Evolutionary conservation across 2,113 vertebrate species (phyloP), one percentile per base, ranked within the genome.

Genomic region (Heteronetta atricapilla): DNA sequence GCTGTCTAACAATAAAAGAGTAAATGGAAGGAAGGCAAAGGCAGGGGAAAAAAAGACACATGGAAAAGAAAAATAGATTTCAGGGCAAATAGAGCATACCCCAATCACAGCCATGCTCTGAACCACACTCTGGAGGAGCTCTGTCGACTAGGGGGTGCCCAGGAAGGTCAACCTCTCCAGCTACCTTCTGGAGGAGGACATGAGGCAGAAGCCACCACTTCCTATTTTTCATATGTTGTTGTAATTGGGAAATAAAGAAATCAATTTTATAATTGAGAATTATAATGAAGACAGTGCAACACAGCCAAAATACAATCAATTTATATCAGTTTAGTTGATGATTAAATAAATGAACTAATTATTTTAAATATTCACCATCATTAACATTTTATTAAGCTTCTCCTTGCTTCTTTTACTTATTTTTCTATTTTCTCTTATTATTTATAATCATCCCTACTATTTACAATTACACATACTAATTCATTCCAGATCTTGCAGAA

Each of bases 371-470:
- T 66, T 26, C 33, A 56, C 16, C 40, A 18, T 40, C 29, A 56
- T 59, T 68, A 88, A 31, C 16, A 67, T 76, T 91, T 93, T 95
- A 81, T 78, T 70, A 90, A 75, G 33, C n/a, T 53, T 88, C 68
- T 38, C 14, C 63, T 86, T 82, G 23, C 80, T 93, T 74, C 50
- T 79, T 86, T 77, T 28, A 23, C 6, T 0, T 78, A 75, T 89
- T 86, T 87, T 93, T 36, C 64, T 84, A 8, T 66, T 76, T 53
- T 62, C 20, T 23, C 28, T 38, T 76, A 34, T 52, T 90, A 67
- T 60, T 89, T 94, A 21, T 93, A 75, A 83, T 70, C 3, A 56
- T 50, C 20, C 79, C 38, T 69, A 33, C 26, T 83, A 33, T 68
- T 88, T 58, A 68, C n/a, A 93, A 46, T 68, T 90, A 66, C 42